Base-by-base conservation (phyloP, 30 jellyfish, hydroid and myxozoan genomes). In the Aurelia coerulea region DNA sequence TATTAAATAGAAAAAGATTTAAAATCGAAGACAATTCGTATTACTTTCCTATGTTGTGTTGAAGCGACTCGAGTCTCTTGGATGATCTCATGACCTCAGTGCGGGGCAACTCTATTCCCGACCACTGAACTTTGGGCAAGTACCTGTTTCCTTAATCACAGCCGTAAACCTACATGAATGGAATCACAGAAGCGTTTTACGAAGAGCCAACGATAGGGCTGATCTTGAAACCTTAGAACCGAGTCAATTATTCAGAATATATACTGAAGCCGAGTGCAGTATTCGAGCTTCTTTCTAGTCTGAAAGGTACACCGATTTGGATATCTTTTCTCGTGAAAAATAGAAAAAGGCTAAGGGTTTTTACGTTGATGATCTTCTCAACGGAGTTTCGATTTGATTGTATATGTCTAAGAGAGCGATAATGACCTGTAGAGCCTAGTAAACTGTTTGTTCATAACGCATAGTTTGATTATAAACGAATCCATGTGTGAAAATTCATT, bases 51-150 rank as follows among this genome's bases (percentile, higher is more conserved):
- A 53, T 10, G 92, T 19, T 83, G 66, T 76, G 71, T 54, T 62
- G 80, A 83, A 83, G 81, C 53, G 42, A 70, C 92, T 83, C 64
- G 92, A 60, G 86, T 41, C 86, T 59, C 68, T 68, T 1, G 62
- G 92, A 72, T 83, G 92, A 83, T 83, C 92, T 83, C 92, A 83
- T 83, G 92, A 83, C 92, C 92, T 54, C 80, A 34, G 86, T 65
- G 66, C 18, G 68, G 86, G 86, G 42, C 39, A 58, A 56, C 50
- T 83, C 86, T 83, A 83, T 83, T 54, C 83, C 83, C 92, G 80
- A 31, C 92, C 92, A 83, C 84, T 83, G 92, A 83, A 83, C 92
- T 72, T 31, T 83, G 92, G 66, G 79, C 86, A 72, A 72, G 86
- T 83, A 83, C 92, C 92, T 83, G 92, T 49, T 56, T 10, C 76